A percentile compares a stretch with the other conserved stretches of the same genome.
Evolutionary conservation across 2,888 invertebrate genomes (phyloP).

Genomic region (Agrenia bidenticulata): DNA sequence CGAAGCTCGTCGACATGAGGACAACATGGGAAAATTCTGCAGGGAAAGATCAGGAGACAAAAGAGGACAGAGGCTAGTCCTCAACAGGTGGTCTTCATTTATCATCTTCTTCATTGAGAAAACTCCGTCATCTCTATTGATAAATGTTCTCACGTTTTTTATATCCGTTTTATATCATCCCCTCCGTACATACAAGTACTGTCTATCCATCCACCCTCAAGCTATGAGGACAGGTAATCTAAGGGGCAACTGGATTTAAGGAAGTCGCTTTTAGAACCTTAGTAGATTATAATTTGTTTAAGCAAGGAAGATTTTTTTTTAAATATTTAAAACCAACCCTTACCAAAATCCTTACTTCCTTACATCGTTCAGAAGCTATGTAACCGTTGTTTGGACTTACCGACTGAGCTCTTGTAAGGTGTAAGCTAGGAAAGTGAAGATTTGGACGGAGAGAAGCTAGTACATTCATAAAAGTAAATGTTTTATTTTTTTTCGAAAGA

Average conservation of each 20-base stretch:
- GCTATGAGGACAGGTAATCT: too few relatives aligned
- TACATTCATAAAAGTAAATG: conserved; percentile 19
- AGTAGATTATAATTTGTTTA: too few relatives aligned
- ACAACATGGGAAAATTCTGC: conserved; percentile 49
- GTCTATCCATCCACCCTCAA: too few relatives aligned
- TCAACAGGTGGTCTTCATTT: conserved; percentile 54
- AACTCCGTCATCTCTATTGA: conserved; percentile 50
- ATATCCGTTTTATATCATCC: conserved; percentile 11
- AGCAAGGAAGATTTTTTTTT: too few relatives aligned
- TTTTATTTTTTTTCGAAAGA: not conserved
- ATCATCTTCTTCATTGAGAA: conserved; percentile 53
- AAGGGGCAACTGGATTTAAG: too few relatives aligned
- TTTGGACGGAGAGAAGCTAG: too few relatives aligned
- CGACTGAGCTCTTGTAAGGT: not conserved
- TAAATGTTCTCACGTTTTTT: conserved; percentile 51
- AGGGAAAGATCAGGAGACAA: conserved; percentile 21
- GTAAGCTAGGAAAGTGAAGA: too few relatives aligned
- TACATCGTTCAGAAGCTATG: not conserved
- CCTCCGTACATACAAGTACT: not conserved
- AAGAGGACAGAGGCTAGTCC: conserved; percentile 41
- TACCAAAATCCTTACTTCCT: too few relatives aligned
- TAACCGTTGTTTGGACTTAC: not conserved
- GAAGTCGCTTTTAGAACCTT: too few relatives aligned
- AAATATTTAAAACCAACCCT: too few relatives aligned
- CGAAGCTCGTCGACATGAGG: not conserved